A percentile compares a stretch with the other conserved stretches of the same genome.
These are phyloP conservation scores for Nesoenas mayeri DNA, from an alignment of 2,113 vertebrate species.

Conservation along the genomic window DNA sequence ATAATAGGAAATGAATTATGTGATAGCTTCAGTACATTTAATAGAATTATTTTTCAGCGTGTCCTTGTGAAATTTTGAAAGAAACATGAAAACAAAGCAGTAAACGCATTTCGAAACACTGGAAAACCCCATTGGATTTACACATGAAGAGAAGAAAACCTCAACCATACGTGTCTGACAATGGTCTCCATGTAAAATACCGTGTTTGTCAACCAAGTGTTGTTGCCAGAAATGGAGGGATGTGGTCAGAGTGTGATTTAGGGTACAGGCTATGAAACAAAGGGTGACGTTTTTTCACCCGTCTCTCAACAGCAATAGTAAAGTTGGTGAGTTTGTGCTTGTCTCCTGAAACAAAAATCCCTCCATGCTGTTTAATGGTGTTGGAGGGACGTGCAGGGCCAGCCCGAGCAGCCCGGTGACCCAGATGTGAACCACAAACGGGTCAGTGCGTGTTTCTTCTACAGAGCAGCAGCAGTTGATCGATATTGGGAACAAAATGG, in stretches of 20 bases:
- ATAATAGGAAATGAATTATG: constrained; percentile 31
- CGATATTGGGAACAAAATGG: neutral
- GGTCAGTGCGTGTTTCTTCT: neutral
- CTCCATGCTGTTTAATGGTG: neutral
- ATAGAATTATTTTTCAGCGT: constrained; percentile 22
- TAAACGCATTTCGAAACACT: constrained; percentile 5
- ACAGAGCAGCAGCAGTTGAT: neutral
- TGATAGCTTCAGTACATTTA: constrained; percentile 31
- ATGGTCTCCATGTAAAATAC: neutral
- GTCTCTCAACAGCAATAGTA: neutral
- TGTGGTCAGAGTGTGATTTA: neutral
- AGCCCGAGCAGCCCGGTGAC: neutral
- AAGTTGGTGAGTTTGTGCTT: neutral
- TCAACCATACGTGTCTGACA: neutral
- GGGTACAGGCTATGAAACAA: neutral
- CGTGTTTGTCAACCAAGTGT: neutral
- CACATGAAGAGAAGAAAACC: neutral
- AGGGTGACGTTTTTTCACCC: neutral
- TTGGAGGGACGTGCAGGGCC: neutral
- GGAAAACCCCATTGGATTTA: neutral
- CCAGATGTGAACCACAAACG: neutral
- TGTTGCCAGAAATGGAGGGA: neutral
- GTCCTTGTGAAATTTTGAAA: constrained; percentile 54
- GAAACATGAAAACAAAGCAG: constrained; percentile 6
- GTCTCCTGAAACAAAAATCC: neutral